Base-by-base conservation (phyloP, 2,888 invertebrate species). In the Xestia c-nigrum region DNA sequence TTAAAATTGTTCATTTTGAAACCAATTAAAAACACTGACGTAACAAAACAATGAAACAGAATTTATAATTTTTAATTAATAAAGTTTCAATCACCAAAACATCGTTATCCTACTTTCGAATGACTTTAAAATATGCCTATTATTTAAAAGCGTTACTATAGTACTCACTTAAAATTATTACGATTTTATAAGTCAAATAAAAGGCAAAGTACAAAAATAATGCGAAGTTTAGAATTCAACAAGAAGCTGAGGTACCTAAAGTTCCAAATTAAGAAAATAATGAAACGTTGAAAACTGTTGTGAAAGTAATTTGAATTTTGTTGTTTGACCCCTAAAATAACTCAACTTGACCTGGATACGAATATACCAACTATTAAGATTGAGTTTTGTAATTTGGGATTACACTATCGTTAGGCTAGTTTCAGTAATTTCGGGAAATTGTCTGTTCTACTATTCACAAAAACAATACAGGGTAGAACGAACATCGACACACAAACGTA, bases 71-170 rank as follows among this genome's bases (percentile, higher is more conserved):
- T n/a, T 74, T 46, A 74, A 78, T 65, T n/a, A 71, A 55, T 76
- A 38, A 77, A 72, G 61, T 80, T 85, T 47, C 46, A 65, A 24
- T 64, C 59, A 81, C 43, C 24, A 38, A 68, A 43, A 46, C 19
- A 1, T 14, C 12, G 55, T 47, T 24, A 72, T 61, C 4, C 50
- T 43, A 67, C 65, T 81, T 61, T 46, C 0, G 1, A 69, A 63
- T 31, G 14, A 43, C 50, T 72, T 77, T 63, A 21, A 72, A 72
- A 66, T 63, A 43, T 47, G 40, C 21, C 46, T 47, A 31, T 66
- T 59, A 71, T 47, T 12, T 59, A 24, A 71, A 63, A 19, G 21
- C 16, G 31, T 59, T 38, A 12, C 2, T 4, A 19, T 0, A 47
- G 21, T 38, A 38, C 43, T n/a, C 38, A 59, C 57, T 73, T 24